Base-by-base conservation (phyloP, 1,140 invertebrate species). In the Ips nitidus region DNA sequence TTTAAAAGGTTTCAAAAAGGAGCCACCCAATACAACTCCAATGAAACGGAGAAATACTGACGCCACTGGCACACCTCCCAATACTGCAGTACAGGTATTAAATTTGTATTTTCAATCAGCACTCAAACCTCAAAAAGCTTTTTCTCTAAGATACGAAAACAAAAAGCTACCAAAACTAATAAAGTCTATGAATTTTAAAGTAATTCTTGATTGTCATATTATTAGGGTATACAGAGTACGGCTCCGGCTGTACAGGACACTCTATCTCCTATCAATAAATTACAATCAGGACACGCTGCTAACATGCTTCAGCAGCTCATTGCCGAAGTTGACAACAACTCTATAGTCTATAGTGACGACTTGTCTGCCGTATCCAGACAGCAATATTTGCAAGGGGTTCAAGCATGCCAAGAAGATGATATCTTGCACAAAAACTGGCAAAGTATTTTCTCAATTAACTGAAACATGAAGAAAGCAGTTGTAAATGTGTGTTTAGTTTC, bases 351-450 rank as follows among this genome's bases (percentile, higher is more conserved):
- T 76, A 95, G 92, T 76, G 93, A 95, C 79, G 94, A 95, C 80
- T 84, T 92, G 53, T 89, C 89, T 8, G 89, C 91, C 5, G 88
- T 89, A 64, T 89, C 86, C 1, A 83, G 89, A 57, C 89, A 91
- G 56, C 85, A 91, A 74, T 90, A 93, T 69, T 80, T 97, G 0
- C 90, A 96, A 77, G 95, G 94, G 1, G 81, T 95, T 2, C 88
- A 91, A 62, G 92, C 93, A 0, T 95, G 93, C 80, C 90, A 93
- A 67, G 90, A 90, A 64, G 92, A 95, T 75, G 94, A 97, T 80
- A 89, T 97, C 2, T 83, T 92, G 3, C 88, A 93, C 70, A 93
- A 94, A 76, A 98, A 98, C 79, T 99, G 96, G 93, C 90, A 95
- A 47, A 97, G 94, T 95, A 84, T 83, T 59, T 40, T 53, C 50